A percentile compares a stretch with the other conserved stretches of the same genome.
phyloP scores from a whole-genome alignment of 2,797 vertebrate genomes.

The Cuniculus paca region DNA sequence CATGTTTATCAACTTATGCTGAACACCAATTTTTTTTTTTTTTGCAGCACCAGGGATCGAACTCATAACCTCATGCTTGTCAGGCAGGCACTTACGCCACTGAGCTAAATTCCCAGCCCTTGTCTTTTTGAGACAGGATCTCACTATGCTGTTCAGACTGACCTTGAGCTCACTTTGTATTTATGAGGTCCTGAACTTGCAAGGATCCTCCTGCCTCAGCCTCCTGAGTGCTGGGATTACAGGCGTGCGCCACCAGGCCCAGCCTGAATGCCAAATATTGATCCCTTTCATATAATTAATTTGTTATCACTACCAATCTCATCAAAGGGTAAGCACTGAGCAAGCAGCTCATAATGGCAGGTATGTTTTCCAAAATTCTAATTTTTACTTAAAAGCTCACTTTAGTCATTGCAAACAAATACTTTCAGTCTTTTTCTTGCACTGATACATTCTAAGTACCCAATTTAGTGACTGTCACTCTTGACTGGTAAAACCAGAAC shows the following conservation, averaged over 20 bases:
- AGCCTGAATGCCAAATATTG: not conserved
- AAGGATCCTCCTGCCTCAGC: too few relatives aligned
- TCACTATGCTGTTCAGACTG: too few relatives aligned
- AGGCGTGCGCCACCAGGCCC: too few relatives aligned
- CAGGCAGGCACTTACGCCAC: too few relatives aligned
- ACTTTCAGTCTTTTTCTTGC: not conserved
- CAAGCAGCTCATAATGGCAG: not conserved
- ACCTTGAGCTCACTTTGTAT: too few relatives aligned
- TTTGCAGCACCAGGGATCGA: too few relatives aligned
- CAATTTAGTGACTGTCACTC: not conserved
- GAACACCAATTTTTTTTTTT: too few relatives aligned
- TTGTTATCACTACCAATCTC: not conserved
- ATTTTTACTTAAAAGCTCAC: slow-evolving; percentile 3
- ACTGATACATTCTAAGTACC: not conserved
- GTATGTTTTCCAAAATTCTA: not conserved
- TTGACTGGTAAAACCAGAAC: not conserved
- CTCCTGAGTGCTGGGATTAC: too few relatives aligned
- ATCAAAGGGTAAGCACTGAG: not conserved
- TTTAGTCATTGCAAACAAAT: not conserved
- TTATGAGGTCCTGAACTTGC: too few relatives aligned
- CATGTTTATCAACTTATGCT: not conserved
- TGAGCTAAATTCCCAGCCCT: too few relatives aligned
- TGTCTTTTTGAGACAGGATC: too few relatives aligned
- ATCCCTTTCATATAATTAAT: not conserved
- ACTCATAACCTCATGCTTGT: too few relatives aligned